Evolutionary conservation across 2,888 invertebrate species (phyloP).

Genomic region (Pammene aurita): DNA sequence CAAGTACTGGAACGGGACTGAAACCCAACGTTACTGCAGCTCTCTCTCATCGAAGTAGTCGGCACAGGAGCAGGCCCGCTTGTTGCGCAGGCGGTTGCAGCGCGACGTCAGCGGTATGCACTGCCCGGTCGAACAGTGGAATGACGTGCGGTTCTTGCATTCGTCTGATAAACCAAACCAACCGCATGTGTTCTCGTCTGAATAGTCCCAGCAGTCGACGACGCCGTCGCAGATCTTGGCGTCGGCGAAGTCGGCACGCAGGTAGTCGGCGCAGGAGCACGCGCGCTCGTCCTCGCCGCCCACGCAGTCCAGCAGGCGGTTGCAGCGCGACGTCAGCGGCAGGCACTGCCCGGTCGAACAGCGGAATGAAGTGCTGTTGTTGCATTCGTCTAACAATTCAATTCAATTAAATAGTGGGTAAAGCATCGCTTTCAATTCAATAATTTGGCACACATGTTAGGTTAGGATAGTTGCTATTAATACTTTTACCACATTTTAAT

Average conservation of each 20-base stretch:
- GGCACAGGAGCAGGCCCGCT: too few species aligned
- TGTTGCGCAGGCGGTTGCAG: too few species aligned
- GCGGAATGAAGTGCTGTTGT: slow-evolving; percentile 79
- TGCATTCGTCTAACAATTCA: slow-evolving; percentile 67
- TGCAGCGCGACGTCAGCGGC: slow-evolving; percentile 86
- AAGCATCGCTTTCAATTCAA: too few species aligned
- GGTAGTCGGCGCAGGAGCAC: slow-evolving; percentile 90
- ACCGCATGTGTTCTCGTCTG: slow-evolving; percentile 91
- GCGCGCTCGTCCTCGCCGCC: slow-evolving; percentile 88
- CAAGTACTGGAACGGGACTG: too few species aligned
- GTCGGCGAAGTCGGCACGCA: slow-evolving; percentile 86
- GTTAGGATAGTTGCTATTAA: too few species aligned
- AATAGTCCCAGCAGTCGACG: slow-evolving; percentile 91
- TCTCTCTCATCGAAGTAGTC: too few species aligned
- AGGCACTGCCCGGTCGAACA: slow-evolving; percentile 87
- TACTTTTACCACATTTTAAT: too few species aligned
- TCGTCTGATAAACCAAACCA: not conserved
- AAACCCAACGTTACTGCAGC: too few species aligned
- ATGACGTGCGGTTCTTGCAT: too few species aligned
- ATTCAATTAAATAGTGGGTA: not conserved
- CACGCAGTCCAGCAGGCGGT: slow-evolving; percentile 87
- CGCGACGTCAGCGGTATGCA: too few species aligned
- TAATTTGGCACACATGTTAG: too few species aligned
- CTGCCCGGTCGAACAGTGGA: too few species aligned
- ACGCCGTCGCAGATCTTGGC: slow-evolving; percentile 91